Conservation (phyloP, 2,797 vertebrate genomes). For the Rhadinocentrus ornatus region DNA sequence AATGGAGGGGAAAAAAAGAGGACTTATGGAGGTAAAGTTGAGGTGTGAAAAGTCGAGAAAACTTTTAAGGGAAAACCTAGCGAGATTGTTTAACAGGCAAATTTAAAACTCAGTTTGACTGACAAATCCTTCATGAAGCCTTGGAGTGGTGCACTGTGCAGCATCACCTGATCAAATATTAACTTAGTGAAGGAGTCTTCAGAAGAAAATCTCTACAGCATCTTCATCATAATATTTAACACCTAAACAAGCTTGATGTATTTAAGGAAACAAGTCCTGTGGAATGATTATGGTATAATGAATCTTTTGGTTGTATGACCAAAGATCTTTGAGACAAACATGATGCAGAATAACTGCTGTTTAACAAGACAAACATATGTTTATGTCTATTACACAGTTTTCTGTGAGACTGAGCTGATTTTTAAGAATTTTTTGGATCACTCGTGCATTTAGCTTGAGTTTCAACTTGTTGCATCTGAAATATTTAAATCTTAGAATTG, state of each 20-base stretch:
- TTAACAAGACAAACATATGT: too few relatives aligned
- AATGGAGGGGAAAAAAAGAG: too few relatives aligned
- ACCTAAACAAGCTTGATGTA: background rate
- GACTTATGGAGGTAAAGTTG: background rate
- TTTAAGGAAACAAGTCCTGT: too few relatives aligned
- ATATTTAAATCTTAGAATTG: background rate
- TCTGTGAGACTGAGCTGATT: background rate
- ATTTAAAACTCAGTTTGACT: background rate
- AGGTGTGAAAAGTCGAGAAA: conserved; percentile 8
- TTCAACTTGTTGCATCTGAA: background rate
- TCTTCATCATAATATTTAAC: background rate
- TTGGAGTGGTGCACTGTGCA: conserved; percentile 1
- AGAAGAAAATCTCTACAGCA: background rate
- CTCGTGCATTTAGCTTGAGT: too few relatives aligned
- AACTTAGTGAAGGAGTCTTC: background rate
- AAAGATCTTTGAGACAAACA: too few relatives aligned
- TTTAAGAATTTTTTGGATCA: too few relatives aligned
- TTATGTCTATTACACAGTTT: background rate
- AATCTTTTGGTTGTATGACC: too few relatives aligned
- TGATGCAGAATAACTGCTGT: too few relatives aligned
- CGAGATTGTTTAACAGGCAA: background rate
- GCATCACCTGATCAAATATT: conserved; percentile 5
- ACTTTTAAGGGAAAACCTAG: background rate
- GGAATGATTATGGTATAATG: too few relatives aligned
- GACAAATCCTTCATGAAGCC: conserved; percentile 6